phyloP scores from a whole-genome alignment of 2,113 vertebrate species.

The Litocranius walleri region DNA sequence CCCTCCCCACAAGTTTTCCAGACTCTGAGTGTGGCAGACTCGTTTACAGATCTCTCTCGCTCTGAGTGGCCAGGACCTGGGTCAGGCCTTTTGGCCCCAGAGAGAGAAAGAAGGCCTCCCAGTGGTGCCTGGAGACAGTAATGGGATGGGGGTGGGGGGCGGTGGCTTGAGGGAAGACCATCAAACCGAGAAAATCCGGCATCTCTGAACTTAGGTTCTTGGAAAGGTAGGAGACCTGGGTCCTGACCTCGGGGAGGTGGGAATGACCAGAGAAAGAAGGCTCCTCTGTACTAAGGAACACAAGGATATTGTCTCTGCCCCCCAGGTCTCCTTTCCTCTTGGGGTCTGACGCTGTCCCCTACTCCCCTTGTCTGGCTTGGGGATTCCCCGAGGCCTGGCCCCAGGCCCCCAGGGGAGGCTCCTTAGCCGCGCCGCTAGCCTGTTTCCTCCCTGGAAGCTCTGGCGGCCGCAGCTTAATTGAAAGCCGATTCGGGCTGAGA shows the following conservation, averaged over 20 bases:
- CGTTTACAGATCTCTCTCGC: background rate
- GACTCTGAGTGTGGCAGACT: background rate
- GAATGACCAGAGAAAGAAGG: background rate
- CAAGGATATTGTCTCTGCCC: background rate
- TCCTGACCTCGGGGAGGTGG: background rate
- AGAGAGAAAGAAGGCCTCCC: background rate
- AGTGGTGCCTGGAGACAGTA: background rate
- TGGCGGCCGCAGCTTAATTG: constrained; percentile 83
- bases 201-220: constrained; percentile 17
- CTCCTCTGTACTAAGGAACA: background rate
- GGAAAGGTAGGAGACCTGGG: background rate
- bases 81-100: background rate
- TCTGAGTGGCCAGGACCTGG: background rate
- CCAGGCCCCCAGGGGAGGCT: constrained; percentile 28
- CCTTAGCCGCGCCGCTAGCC: constrained; percentile 42
- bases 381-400: constrained; percentile 50
- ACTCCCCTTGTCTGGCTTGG: background rate
- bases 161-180: background rate
- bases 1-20: background rate
- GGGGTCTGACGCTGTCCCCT: background rate
- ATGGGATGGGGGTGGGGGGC: background rate
- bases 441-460: constrained; percentile 75
- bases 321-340: background rate
- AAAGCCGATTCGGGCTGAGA: constrained; percentile 83
- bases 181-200: background rate